Evolutionary conservation across 2,888 invertebrate species (phyloP), one percentile per base, ranked within the genome.

Genomic region (Vandiemenella viatica): DNA sequence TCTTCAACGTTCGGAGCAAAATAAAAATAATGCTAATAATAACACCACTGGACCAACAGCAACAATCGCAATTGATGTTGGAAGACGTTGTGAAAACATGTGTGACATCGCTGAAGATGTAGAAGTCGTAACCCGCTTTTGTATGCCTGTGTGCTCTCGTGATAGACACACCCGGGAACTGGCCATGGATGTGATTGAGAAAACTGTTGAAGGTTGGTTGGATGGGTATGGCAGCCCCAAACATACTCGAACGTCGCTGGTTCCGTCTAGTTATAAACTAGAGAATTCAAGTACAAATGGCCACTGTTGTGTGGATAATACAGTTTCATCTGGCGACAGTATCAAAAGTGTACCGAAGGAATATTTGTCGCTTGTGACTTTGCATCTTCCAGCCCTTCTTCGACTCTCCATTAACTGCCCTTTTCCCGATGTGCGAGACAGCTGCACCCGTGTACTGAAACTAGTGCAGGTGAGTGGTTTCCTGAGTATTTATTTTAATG

Each of bases 341-440:
- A 20, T 44, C 10, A 44, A 21, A 22, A 20, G 44, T 21, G 44
- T 44, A 15, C 18, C 46, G 10, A 37, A 20, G 4, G 72, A 73
- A 59, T 72, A 72, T 54, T 59, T 71, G 55, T 71, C 71, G 48
- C 62, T 73, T 55, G 71, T 73, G 47, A 68, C 69, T 42, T 60
- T 74, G 46, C 73, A 74, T 61, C 64, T 77, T 53, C 74, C 75
- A 23, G 74, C 75, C 56, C 70, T 76, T 56, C 63, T 76, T 45
- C 65, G 75, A 57, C 67, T 76, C 49, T 71, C 73, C 48, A 66
- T 72, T 56, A 72, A 73, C 61, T 76, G 76, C 60, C 77, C 77
- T 6, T 76, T 75, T 57, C 66, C 69, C 54, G 75, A 76, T 60
- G 72, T 76, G 47, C 66, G 75, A 56, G 72, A 72, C 57, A 74